Evolutionary conservation across 2,888 invertebrate genomes (phyloP).

Genomic region (Drosophila robusta): DNA sequence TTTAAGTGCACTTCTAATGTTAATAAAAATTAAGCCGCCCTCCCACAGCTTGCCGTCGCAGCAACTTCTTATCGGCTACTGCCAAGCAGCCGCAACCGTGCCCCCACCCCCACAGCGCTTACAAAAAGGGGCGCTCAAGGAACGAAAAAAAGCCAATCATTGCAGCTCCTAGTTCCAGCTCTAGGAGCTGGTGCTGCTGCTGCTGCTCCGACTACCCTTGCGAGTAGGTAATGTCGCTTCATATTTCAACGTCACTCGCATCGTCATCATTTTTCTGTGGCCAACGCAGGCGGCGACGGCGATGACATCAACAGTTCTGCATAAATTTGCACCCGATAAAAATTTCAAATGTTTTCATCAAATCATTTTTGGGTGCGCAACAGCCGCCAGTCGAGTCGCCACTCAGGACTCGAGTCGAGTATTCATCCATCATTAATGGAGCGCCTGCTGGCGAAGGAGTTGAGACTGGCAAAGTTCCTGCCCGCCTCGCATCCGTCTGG

Average conservation of each 20-base stretch:
- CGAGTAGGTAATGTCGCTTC: slow-evolving; percentile 70
- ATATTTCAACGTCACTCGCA: slow-evolving; percentile 80
- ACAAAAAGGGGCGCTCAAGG: neutral
- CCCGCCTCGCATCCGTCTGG: neutral
- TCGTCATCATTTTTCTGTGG: slow-evolving; percentile 73
- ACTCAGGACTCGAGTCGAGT: slow-evolving; percentile 33
- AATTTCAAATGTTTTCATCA: slow-evolving; percentile 82
- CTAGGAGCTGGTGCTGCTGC: slow-evolving; percentile 2
- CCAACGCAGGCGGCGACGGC: slow-evolving; percentile 36
- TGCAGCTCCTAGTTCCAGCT: slow-evolving; percentile 33
- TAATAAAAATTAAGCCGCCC: slow-evolving; percentile 71
- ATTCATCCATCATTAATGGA: slow-evolving; percentile 79
- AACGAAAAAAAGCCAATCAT: slow-evolving; percentile 56
- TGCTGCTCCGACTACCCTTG: neutral
- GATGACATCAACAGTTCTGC: slow-evolving; percentile 83
- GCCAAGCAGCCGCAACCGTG: slow-evolving; percentile 39
- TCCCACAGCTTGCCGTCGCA: slow-evolving; percentile 8
- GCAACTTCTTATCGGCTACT: slow-evolving; percentile 60
- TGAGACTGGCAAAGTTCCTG: slow-evolving; percentile 12
- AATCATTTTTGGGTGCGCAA: slow-evolving; percentile 67
- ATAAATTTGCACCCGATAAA: slow-evolving; percentile 83
- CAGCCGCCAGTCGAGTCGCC: slow-evolving; percentile 39
- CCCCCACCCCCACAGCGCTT: neutral
- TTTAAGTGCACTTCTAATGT: slow-evolving; percentile 73
- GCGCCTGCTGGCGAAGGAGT: slow-evolving; percentile 61